Conservation (phyloP, 1,140 invertebrate species). For the Atta cephalotes region DNA sequence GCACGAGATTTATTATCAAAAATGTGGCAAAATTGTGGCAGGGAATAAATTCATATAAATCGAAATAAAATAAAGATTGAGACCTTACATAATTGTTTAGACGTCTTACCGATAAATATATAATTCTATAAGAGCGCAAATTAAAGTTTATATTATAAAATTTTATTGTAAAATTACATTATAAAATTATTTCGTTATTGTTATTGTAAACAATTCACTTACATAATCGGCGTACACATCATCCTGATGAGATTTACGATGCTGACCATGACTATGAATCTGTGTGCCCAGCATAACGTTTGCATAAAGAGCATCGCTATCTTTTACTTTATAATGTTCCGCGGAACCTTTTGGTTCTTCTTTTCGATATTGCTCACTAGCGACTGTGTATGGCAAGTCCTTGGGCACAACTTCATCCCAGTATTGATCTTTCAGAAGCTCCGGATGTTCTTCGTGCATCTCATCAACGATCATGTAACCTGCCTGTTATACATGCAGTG, state of each 20-base stretch:
- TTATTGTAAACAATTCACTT: constrained; percentile 83
- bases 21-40: constrained; percentile 18
- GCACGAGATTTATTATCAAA: constrained; percentile 18
- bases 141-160: constrained; percentile 2
- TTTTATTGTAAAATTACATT: neutral
- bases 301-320: constrained; percentile 93
- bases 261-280: constrained; percentile 85
- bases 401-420: constrained; percentile 96
- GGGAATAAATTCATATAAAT: neutral
- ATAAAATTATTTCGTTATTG: neutral
- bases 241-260: constrained; percentile 89
- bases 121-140: neutral
- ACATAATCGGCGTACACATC: constrained; percentile 95
- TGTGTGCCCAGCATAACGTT: constrained; percentile 88
- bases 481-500: constrained; percentile 87
- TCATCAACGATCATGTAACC: constrained; percentile 96
- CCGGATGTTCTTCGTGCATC: constrained; percentile 96
- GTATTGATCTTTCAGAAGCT: constrained; percentile 95
- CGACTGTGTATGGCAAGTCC: constrained; percentile 94
- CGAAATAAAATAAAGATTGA: neutral
- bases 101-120: neutral
- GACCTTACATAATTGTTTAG: neutral
- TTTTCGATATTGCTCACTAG: constrained; percentile 92
- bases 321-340: constrained; percentile 94
- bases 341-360: constrained; percentile 94